Evolutionary conservation across 2,888 invertebrate genomes (phyloP), one percentile per base, ranked within the genome.

Genomic region (Melinopterus prodromus): DNA sequence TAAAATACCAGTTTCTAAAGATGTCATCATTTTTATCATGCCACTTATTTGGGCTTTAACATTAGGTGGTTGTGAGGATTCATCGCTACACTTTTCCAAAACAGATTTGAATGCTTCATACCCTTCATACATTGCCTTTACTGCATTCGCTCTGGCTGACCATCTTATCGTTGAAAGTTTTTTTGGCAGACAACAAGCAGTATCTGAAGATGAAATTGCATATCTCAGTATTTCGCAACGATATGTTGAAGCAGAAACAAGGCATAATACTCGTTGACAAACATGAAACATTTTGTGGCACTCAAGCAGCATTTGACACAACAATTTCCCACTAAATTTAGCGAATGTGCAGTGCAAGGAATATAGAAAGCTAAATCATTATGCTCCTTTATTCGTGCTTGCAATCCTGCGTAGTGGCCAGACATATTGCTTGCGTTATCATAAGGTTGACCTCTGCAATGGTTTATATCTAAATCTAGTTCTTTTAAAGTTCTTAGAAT

Each of bases 341-440:
- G 69, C 7, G 78, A 78, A 78, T 78, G 78, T 14, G 74, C 78
- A 53, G 75, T 37, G 69, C 78, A 78, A 16, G 75, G 78, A 16
- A 78, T 36, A 78, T 37, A 78, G 37, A 26, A n/a, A 38, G 69
- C 78, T 15, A 75, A 69, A 26, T 75, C 36, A 37, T 78, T 78
- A 16, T 53, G 16, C 26, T 75, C 15, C 74, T 69, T 74, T 75
- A 78, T 78, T 75, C 71, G 16, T 26, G 78, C 74, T 78, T 78
- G 78, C 1, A 78, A 69, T n/a, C 78, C 78, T 16, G 37, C 16
- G 37, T 78, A 78, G 16, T 14, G 14, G 15, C 78, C 78, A 53
- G 78, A 53, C 78, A 78, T 78, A 38, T 78, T 78, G 15, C 37
- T 37, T 7, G 75, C 78, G 70, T 78, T 78, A 75, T 78, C 78